Evolutionary conservation across 2,888 invertebrate genomes (phyloP).

Genomic region (Stenolophus ochropezus): DNA sequence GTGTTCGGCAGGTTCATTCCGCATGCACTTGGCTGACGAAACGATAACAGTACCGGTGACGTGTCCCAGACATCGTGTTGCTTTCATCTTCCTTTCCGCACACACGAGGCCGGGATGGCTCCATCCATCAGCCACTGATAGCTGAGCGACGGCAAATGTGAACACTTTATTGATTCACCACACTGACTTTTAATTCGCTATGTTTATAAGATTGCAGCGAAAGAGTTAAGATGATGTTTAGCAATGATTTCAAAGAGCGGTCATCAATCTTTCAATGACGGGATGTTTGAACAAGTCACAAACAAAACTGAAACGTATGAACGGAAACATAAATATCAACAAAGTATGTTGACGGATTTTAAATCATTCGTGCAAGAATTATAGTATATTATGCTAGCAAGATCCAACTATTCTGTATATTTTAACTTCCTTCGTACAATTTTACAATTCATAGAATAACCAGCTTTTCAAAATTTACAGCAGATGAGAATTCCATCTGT

Average conservation of each 20-base stretch:
- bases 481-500: no score
- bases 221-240: neutral
- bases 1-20: neutral
- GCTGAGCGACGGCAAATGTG: neutral
- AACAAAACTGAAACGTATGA: neutral
- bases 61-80: slow-evolving; percentile 41
- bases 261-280: neutral
- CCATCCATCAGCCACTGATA: neutral
- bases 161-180: neutral
- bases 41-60: slow-evolving; percentile 41
- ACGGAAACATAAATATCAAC: neutral
- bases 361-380: neutral
- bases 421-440: no score
- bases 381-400: no score
- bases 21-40: neutral
- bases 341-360: neutral
- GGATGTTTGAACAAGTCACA: neutral
- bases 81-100: slow-evolving; percentile 15
- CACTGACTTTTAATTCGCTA: neutral
- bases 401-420: no score
- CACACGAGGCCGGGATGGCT: neutral
- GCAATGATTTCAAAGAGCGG: neutral
- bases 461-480: no score
- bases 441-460: no score
- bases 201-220: neutral